Conservation (phyloP, 2,888 invertebrate species). For the Cenopis cana region DNA sequence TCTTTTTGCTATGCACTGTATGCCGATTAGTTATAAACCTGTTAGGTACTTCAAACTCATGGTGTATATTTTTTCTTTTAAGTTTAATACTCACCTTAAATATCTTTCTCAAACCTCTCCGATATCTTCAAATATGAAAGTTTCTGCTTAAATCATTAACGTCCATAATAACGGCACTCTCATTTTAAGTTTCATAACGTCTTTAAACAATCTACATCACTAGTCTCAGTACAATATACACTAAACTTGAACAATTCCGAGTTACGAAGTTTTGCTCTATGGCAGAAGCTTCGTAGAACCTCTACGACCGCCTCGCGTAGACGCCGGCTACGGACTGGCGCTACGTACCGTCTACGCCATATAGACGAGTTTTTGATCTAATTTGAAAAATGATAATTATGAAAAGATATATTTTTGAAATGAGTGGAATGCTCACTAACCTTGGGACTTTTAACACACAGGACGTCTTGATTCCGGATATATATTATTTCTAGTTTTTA, state of each 20-base stretch:
- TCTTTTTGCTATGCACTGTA: too few relatives aligned
- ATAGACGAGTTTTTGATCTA: constrained; percentile 14
- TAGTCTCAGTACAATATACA: constrained; percentile 13
- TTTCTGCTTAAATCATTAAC: constrained; percentile 7
- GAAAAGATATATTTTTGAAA: not conserved
- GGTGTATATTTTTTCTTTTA: not conserved
- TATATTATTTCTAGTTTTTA: too few relatives aligned
- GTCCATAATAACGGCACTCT: constrained; percentile 11
- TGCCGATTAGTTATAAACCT: too few relatives aligned
- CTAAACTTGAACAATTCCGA: constrained; percentile 21
- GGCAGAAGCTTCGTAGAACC: constrained; percentile 22
- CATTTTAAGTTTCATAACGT: constrained; percentile 2
- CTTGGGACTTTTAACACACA: not conserved
- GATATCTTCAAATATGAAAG: constrained; percentile 8
- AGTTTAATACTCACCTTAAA: constrained; percentile 2
- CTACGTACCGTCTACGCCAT: constrained; percentile 44
- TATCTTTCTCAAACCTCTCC: not conserved
- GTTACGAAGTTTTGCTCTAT: constrained; percentile 28
- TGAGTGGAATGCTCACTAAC: not conserved
- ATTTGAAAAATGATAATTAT: constrained; percentile 11
- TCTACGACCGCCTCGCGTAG: constrained; percentile 42
- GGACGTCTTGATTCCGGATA: not conserved
- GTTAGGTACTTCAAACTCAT: too few relatives aligned
- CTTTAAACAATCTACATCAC: constrained; percentile 8
- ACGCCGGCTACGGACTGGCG: constrained; percentile 45